These are phyloP conservation scores for Oncopodura yosiiana DNA, from an alignment of 1,140 invertebrate genomes.

Conservation along the genomic window DNA sequence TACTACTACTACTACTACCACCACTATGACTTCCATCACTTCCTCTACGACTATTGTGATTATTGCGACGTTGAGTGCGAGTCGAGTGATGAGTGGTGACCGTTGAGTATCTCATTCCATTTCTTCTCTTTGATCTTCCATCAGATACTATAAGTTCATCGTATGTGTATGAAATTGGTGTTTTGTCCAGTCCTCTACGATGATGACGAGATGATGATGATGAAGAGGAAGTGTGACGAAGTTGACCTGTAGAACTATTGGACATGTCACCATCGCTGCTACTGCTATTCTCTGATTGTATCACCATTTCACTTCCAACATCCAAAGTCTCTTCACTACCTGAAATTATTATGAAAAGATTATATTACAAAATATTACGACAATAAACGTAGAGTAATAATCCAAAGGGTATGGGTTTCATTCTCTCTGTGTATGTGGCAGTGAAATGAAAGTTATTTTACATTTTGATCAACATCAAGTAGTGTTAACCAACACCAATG, in stretches of 20 bases:
- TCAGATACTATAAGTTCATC: constrained; percentile 90
- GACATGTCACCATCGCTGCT: not conserved
- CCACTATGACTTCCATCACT: not conserved
- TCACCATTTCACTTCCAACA: constrained; percentile 17
- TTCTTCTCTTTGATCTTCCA: constrained; percentile 61
- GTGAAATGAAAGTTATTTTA: too few species aligned
- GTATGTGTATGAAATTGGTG: constrained; percentile 83
- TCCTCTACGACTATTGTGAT: not conserved
- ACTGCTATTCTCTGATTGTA: constrained; percentile 17
- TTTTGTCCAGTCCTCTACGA: constrained; percentile 36
- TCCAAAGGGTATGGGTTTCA: not conserved
- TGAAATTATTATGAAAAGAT: constrained; percentile 3
- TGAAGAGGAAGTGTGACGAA: not conserved
- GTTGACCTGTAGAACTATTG: not conserved
- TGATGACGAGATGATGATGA: constrained; percentile 14
- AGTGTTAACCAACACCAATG: too few species aligned
- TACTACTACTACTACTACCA: not conserved
- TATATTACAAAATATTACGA: not conserved
- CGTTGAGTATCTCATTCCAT: not conserved
- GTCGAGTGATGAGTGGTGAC: too few species aligned
- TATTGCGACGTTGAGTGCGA: too few species aligned
- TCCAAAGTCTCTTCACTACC: constrained; percentile 23
- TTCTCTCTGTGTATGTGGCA: not conserved
- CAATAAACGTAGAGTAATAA: not conserved
- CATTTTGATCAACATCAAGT: too few species aligned